Percentiles rank a stretch among this genome's conserved stretches.
Conservation (phyloP, 1,140 invertebrate species). For the Vollenhovia emeryi region DNA sequence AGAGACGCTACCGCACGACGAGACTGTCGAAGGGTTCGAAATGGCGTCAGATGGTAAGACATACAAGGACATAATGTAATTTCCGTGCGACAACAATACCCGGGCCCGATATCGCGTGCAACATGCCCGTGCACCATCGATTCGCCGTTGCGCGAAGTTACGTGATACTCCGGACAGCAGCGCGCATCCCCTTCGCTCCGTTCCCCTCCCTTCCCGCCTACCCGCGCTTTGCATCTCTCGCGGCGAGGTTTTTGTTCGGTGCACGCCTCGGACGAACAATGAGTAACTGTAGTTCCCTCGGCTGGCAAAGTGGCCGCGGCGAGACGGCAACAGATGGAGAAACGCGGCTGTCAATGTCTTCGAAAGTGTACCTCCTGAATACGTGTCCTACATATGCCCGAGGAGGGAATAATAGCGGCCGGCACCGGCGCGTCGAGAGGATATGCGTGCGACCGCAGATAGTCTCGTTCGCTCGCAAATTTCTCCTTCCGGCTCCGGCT, state of each 20-base stretch:
- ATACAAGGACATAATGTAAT: conserved; percentile 63
- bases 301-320: conserved; percentile 31
- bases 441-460: conserved; percentile 78
- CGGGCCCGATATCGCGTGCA: conserved; percentile 74
- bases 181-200: background rate
- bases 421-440: conserved; percentile 56
- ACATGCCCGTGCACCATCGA: background rate
- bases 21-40: background rate
- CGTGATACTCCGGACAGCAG: conserved; percentile 36
- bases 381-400: conserved; percentile 82
- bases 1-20: background rate
- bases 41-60: conserved; percentile 68
- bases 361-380: conserved; percentile 80
- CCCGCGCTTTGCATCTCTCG: conserved; percentile 49
- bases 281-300: conserved; percentile 74
- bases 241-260: conserved; percentile 64
- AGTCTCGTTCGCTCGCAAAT: conserved; percentile 66
- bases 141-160: conserved; percentile 23
- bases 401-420: conserved; percentile 82
- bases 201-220: background rate
- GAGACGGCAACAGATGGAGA: conserved; percentile 82
- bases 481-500: conserved; percentile 59
- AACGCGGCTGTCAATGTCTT: conserved; percentile 78
- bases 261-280: conserved; percentile 57
- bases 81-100: conserved; percentile 68